phyloP scores from a whole-genome alignment of 2,888 invertebrate genomes.

The Drosophila borealis region DNA sequence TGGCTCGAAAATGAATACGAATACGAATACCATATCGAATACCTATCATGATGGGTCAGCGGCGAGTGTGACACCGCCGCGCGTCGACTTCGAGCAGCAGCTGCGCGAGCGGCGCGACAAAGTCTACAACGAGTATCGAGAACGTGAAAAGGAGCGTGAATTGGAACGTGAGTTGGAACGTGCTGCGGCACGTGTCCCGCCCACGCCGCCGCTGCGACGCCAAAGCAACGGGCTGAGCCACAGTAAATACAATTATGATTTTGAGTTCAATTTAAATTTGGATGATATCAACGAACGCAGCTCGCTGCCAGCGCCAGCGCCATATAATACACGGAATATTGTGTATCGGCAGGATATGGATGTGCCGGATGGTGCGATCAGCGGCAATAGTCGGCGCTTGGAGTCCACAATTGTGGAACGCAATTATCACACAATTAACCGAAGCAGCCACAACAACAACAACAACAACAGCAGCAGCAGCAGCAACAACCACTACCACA shows the following conservation, averaged over 20 bases:
- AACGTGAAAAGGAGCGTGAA: constrained; percentile 42
- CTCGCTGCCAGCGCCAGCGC: constrained; percentile 49
- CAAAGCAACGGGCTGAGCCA: constrained; percentile 35
- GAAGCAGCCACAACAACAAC: constrained; percentile 55
- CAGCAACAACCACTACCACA: constrained; percentile 38
- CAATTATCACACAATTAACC: constrained; percentile 84
- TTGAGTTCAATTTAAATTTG: constrained; percentile 81
- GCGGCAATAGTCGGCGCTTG: constrained; percentile 47
- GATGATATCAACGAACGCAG: constrained; percentile 67
- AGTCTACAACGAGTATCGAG: constrained; percentile 78
- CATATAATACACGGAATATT: constrained; percentile 44
- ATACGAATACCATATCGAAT: constrained; percentile 62
- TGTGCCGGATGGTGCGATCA: constrained; percentile 71
- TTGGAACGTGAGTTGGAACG: constrained; percentile 41
- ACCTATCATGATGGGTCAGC: constrained; percentile 63
- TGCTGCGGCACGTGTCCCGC: constrained; percentile 55
- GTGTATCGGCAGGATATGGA: constrained; percentile 49
- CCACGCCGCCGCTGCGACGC: constrained; percentile 61
- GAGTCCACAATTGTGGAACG: constrained; percentile 80
- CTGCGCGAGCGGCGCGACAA: constrained; percentile 85
- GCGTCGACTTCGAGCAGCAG: constrained; percentile 84
- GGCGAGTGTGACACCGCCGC: constrained; percentile 75
- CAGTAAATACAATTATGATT: constrained; percentile 80
- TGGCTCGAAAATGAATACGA: constrained; percentile 48
- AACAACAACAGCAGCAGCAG: constrained; percentile 42